Evolutionary conservation across 2,113 vertebrate genomes (phyloP).

Genomic region (Fukomys damarensis): DNA sequence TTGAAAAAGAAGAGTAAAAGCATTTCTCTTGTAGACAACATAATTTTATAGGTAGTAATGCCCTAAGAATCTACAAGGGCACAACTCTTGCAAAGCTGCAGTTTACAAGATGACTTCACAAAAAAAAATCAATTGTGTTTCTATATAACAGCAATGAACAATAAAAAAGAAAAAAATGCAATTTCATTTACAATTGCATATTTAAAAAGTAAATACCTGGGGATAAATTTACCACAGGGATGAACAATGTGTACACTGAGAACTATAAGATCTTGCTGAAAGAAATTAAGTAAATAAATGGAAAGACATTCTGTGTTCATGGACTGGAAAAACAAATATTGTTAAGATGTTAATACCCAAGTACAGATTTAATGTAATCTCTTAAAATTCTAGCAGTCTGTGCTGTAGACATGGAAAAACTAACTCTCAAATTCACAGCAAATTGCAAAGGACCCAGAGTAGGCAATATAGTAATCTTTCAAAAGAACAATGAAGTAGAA

Average conservation of each 20-base stretch:
- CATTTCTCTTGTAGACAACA: not conserved
- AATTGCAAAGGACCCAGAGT: not conserved
- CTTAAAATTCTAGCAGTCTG: not conserved
- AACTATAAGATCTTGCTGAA: not conserved
- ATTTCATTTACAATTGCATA: not conserved
- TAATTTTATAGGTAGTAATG: not conserved
- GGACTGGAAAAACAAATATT: not conserved
- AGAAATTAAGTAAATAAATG: not conserved
- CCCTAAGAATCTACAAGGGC: not conserved
- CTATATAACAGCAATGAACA: not conserved
- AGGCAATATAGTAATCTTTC: not conserved
- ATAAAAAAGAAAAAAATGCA: not conserved
- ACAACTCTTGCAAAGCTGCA: not conserved
- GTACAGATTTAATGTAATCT: not conserved
- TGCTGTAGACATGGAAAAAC: not conserved
- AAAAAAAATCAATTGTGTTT: not conserved
- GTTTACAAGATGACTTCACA: not conserved
- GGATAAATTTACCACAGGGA: not conserved
- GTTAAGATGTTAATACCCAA: not conserved
- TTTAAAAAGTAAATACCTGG: not conserved
- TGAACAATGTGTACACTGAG: not conserved
- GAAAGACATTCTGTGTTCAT: not conserved
- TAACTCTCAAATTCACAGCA: not conserved
- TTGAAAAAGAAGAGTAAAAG: not conserved
- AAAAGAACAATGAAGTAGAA: not conserved